Evolutionary conservation across 2,113 vertebrate genomes (phyloP).

Genomic region (Bubo blakistoni): DNA sequence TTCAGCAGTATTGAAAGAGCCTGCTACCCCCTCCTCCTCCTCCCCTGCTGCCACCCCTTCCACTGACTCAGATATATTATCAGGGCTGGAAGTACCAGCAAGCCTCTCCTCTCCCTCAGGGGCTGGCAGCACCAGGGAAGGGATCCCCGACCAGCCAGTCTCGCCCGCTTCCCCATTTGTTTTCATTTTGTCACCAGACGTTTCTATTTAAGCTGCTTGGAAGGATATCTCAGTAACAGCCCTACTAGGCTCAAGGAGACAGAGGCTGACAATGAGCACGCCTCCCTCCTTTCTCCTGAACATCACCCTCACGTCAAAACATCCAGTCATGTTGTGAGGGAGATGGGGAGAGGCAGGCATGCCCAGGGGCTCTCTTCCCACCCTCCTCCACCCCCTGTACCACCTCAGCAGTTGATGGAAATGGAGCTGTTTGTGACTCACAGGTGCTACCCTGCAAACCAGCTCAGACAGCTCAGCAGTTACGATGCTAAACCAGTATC

Average conservation of each 20-base stretch:
- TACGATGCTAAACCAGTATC: neutral
- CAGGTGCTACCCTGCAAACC: neutral
- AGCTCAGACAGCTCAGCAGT: neutral
- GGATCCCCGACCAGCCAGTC: neutral
- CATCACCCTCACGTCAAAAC: neutral
- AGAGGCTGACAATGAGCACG: neutral
- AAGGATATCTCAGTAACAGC: slow-evolving; percentile 64
- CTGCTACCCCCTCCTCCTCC: neutral
- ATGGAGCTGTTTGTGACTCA: neutral
- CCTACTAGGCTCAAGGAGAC: slow-evolving; percentile 17
- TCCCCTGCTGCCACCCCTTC: neutral
- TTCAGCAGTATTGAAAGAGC: neutral
- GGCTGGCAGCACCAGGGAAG: neutral
- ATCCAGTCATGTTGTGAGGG: neutral
- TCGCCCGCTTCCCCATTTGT: slow-evolving; percentile 46
- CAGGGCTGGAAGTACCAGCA: neutral
- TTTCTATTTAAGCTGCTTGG: slow-evolving; percentile 64
- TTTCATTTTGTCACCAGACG: slow-evolving; percentile 69
- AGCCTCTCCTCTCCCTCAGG: slow-evolving; percentile 42
- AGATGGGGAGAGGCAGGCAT: neutral
- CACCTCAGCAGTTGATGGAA: neutral
- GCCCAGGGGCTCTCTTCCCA: neutral
- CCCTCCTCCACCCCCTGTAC: neutral
- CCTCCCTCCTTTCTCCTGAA: neutral
- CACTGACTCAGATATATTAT: neutral